Conservation (phyloP, 92 coral and sea anemone genomes). For the Siderastrea radians region DNA sequence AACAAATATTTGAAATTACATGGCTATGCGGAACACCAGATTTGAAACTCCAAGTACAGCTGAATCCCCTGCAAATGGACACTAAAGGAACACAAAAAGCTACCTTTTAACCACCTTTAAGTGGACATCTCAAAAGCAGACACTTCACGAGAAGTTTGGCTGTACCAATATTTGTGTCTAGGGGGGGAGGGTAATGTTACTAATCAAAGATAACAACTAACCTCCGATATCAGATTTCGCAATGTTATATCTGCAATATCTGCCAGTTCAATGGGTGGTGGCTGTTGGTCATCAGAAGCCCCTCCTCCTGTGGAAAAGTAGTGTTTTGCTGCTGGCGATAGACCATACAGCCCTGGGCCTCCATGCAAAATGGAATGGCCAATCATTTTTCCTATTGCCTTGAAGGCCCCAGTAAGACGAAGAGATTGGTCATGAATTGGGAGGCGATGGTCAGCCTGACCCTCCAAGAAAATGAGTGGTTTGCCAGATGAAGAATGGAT, state of each 20-base stretch:
- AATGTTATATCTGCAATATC: slow-evolving; percentile 70
- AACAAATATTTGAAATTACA: background rate
- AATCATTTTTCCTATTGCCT: slow-evolving; percentile 67
- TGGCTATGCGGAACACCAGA: no score
- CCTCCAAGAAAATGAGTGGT: slow-evolving; percentile 73
- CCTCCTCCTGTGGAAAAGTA: slow-evolving; percentile 46
- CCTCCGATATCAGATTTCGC: slow-evolving; percentile 48
- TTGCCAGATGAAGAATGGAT: slow-evolving; percentile 16
- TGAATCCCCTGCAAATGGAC: no score
- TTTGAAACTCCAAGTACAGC: no score
- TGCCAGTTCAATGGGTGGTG: slow-evolving; percentile 59
- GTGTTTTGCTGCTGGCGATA: slow-evolving; percentile 62
- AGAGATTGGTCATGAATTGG: slow-evolving; percentile 66
- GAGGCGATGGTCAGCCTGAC: slow-evolving; percentile 56
- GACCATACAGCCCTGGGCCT: slow-evolving; percentile 64
- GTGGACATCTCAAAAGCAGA: no score
- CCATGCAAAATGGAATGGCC: slow-evolving; percentile 74
- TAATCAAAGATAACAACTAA: slow-evolving; percentile 20
- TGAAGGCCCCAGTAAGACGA: slow-evolving; percentile 58
- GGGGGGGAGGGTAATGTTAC: background rate
- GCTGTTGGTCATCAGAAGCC: background rate
- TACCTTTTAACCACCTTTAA: no score
- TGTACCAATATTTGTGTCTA: background rate
- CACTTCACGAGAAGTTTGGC: no score
- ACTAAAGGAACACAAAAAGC: no score